Evolutionary conservation across 1,140 invertebrate genomes (phyloP).

Genomic region (Macrobrachium rosenbergii): DNA sequence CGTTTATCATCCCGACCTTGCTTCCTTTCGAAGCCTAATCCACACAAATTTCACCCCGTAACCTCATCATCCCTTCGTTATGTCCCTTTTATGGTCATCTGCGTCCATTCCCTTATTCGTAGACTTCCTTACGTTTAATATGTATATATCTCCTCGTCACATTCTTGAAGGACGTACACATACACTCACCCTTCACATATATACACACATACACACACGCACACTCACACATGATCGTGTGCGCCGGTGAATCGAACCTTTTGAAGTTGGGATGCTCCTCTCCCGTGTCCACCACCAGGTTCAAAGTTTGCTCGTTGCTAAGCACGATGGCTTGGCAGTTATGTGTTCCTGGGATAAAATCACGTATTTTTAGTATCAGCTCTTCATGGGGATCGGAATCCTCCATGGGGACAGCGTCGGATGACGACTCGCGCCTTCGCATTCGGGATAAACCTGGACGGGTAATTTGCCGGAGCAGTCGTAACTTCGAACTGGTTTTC

Average conservation of each 20-base stretch:
- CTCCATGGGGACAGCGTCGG: conserved; percentile 1
- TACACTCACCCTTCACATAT: conserved; percentile 1
- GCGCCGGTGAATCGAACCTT: conserved; percentile 53
- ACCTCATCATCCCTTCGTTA: not conserved
- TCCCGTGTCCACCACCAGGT: conserved; percentile 27
- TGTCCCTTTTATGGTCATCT: not conserved
- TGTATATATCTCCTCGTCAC: no score
- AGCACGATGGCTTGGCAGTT: not conserved
- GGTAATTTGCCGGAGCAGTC: not conserved
- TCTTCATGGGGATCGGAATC: not conserved
- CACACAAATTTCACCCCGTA: no score
- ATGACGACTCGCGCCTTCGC: not conserved
- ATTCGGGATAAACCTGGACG: not conserved
- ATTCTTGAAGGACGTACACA: not conserved
- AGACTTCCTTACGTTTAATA: no score
- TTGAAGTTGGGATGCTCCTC: conserved; percentile 50
- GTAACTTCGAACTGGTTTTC: conserved; percentile 28
- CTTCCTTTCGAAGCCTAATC: no score
- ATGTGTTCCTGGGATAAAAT: not conserved
- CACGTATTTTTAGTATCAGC: not conserved
- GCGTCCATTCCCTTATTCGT: no score
- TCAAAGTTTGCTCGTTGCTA: conserved; percentile 10
- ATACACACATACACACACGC: conserved; percentile 6
- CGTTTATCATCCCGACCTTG: no score
- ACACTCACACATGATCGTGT: conserved; percentile 5